phyloP scores from a whole-genome alignment of 2,888 invertebrate species.

The Coelogynopora nodosa region DNA sequence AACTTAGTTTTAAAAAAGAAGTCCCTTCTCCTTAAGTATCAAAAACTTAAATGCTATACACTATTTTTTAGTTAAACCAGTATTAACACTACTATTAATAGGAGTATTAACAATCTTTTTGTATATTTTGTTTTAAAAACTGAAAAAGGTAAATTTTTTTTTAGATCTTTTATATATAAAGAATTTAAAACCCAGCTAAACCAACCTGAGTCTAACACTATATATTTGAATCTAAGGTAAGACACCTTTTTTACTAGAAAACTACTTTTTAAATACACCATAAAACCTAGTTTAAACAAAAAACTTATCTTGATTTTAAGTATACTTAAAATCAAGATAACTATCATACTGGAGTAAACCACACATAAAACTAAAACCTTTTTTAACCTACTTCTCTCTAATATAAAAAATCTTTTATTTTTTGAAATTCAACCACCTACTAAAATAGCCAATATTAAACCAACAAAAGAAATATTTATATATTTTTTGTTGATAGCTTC shows the following conservation, averaged over 20 bases:
- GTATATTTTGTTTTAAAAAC: no score
- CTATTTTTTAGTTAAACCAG: no score
- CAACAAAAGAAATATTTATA: slow-evolving; percentile 13
- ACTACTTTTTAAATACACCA: neutral
- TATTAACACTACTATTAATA: no score
- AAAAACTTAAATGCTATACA: no score
- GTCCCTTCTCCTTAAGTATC: no score
- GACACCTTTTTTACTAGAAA: slow-evolving; percentile 7
- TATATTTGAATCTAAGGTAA: neutral
- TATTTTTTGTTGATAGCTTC: slow-evolving; percentile 10
- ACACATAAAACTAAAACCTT: neutral
- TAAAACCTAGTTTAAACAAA: neutral
- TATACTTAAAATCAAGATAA: neutral
- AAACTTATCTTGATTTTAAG: no score
- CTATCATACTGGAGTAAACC: neutral
- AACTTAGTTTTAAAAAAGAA: no score
- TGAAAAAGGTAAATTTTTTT: no score
- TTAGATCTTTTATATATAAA: neutral
- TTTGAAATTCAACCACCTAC: neutral
- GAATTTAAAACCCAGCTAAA: neutral
- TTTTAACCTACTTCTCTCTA: no score
- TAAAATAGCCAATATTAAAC: no score
- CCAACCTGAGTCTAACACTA: slow-evolving; percentile 40
- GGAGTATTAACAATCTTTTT: no score
- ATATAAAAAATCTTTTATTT: no score